A percentile compares a stretch with the other conserved stretches of the same genome.
Evolutionary conservation across 1,140 invertebrate genomes (phyloP).

Genomic region (Zaprionus tsacasi): DNA sequence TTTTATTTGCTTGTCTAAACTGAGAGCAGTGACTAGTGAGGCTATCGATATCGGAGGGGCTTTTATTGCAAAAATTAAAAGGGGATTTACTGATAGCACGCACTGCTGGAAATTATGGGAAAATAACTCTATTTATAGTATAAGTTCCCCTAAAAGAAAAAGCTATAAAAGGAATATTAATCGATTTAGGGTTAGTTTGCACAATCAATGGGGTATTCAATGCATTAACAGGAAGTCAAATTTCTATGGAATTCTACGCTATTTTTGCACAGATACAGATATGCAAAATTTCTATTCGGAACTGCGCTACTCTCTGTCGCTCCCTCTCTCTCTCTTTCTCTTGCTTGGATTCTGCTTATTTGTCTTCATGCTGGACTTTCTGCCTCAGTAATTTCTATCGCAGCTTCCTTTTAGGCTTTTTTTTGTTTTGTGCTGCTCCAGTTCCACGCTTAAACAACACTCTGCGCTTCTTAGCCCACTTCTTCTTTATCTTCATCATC

Average conservation of each 20-base stretch:
- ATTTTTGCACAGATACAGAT: not conserved
- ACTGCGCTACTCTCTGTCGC: not conserved
- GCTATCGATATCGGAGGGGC: not conserved
- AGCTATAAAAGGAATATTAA: not conserved
- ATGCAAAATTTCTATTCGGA: not conserved
- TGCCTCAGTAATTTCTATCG: not conserved
- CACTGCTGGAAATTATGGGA: not conserved
- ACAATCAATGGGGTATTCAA: not conserved
- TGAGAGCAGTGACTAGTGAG: not conserved
- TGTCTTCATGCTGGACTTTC: not conserved
- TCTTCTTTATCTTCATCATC: not conserved
- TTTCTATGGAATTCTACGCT: not conserved
- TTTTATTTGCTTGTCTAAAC: not conserved
- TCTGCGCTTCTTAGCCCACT: not conserved
- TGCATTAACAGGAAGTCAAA: not conserved
- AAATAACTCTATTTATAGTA: not conserved
- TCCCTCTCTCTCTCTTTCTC: not conserved
- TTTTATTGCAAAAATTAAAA: not conserved
- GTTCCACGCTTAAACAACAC: not conserved
- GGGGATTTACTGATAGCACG: not conserved
- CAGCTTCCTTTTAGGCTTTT: constrained; percentile 3
- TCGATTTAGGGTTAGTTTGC: not conserved
- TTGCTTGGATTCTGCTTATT: not conserved
- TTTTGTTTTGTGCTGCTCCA: constrained; percentile 2
- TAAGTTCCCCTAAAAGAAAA: not conserved